A percentile compares a stretch with the other conserved stretches of the same genome.
Conservation (phyloP, 53 echinoderm and acorn worm genomes). For the Patiria pectinifera region DNA sequence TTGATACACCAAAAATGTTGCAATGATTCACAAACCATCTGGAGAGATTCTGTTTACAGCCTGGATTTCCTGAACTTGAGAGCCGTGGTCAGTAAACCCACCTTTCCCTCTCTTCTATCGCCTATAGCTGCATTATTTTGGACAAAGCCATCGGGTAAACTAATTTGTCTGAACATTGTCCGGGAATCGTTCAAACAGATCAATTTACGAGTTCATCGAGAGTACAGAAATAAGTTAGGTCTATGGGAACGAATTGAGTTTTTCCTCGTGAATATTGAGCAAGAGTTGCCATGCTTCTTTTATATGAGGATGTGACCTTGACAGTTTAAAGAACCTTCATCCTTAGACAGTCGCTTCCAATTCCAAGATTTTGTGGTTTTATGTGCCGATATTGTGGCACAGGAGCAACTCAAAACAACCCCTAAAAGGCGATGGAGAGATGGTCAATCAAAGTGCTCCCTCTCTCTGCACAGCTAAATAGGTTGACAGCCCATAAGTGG, state of each 20-base stretch:
- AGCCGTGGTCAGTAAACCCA: neutral
- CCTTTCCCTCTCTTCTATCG: neutral
- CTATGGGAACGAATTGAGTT: neutral
- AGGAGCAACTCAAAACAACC: neutral
- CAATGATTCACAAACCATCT: conserved; percentile 45
- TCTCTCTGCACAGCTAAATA: no score
- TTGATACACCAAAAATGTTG: neutral
- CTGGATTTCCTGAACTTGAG: neutral
- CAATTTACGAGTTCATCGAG: neutral
- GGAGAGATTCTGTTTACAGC: neutral
- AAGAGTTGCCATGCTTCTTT: neutral
- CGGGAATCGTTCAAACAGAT: conserved; percentile 13
- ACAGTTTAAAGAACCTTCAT: neutral
- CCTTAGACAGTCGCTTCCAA: neutral
- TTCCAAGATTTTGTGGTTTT: neutral
- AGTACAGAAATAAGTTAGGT: neutral
- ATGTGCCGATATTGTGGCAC: neutral
- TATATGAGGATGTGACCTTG: neutral
- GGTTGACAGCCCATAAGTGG: no score
- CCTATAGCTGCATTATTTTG: neutral
- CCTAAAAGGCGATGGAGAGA: neutral
- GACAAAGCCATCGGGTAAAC: conserved; percentile 47
- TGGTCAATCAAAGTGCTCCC: no score
- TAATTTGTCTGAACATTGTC: conserved; percentile 56
- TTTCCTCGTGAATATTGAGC: neutral